Conservation (phyloP, 2,888 invertebrate species). For the Trimorus sp. region DNA sequence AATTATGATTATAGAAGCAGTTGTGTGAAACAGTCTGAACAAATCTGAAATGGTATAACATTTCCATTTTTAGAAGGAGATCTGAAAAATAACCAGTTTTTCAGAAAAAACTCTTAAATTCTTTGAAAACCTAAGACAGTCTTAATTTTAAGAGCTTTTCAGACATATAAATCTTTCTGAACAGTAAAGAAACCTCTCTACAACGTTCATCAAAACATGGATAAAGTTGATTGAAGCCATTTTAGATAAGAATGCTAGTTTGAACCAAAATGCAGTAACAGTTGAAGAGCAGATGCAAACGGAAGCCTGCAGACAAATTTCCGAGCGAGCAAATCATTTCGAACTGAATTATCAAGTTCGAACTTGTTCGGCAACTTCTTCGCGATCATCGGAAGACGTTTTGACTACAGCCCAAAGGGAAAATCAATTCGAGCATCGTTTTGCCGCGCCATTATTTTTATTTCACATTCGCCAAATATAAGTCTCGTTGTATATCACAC, state of each 20-base stretch:
- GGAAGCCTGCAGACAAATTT: constrained; percentile 48
- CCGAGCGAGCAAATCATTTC: constrained; percentile 54
- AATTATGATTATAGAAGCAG: no score
- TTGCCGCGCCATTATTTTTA: constrained; percentile 42
- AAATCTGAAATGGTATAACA: no score
- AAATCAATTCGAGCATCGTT: constrained; percentile 54
- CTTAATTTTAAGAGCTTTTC: no score
- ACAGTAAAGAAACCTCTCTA: no score
- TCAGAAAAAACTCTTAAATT: no score
- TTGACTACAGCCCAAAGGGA: constrained; percentile 47
- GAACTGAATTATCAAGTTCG: constrained; percentile 55
- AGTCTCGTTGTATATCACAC: constrained; percentile 28
- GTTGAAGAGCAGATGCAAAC: constrained; percentile 51
- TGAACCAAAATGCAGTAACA: constrained; percentile 53
- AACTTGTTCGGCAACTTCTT: constrained; percentile 40
- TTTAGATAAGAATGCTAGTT: neutral
- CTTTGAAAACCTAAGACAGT: no score
- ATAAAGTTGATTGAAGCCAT: no score
- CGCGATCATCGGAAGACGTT: constrained; percentile 52
- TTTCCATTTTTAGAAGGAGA: no score
- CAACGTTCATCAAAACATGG: no score
- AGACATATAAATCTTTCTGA: no score
- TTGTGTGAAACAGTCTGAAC: no score
- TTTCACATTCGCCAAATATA: constrained; percentile 36
- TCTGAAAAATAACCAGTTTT: no score